Evolutionary conservation across 2,113 vertebrate species (phyloP).

Genomic region (Bombycilla garrulus): DNA sequence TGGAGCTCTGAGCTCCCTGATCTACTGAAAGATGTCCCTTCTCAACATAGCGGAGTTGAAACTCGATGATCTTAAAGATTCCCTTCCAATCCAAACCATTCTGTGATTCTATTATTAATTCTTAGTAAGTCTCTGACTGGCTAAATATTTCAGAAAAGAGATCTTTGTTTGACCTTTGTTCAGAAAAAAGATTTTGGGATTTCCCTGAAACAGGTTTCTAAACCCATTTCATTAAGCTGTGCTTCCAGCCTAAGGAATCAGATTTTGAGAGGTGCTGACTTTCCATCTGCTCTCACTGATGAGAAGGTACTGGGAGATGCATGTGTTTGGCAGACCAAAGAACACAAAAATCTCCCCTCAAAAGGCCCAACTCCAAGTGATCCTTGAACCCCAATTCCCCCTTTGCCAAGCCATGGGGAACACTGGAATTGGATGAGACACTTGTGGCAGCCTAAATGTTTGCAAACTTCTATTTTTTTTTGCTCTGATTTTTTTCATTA

Average conservation of each 20-base stretch:
- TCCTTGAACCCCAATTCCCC: neutral
- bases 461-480: neutral
- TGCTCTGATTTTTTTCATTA: neutral
- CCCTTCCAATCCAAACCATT: neutral
- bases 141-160: neutral
- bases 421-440: neutral
- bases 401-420: neutral
- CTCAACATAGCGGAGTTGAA: rapidly evolving
- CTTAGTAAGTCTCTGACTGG: neutral
- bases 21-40: neutral
- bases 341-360: rapidly evolving
- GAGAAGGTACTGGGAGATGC: neutral
- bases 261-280: neutral
- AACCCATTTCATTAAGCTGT: neutral
- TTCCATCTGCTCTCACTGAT: neutral
- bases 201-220: neutral
- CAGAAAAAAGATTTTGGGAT: neutral
- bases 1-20: neutral
- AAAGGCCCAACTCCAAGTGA: neutral
- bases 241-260: neutral
- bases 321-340: neutral
- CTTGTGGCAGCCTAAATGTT: neutral
- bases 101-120: neutral
- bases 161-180: neutral
- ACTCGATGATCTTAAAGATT: rapidly evolving